Percentiles rank a stretch among this genome's conserved stretches.
These are phyloP conservation scores for Stigmatopora argus DNA, from an alignment of 2,113 vertebrate species.

Conservation along the genomic window DNA sequence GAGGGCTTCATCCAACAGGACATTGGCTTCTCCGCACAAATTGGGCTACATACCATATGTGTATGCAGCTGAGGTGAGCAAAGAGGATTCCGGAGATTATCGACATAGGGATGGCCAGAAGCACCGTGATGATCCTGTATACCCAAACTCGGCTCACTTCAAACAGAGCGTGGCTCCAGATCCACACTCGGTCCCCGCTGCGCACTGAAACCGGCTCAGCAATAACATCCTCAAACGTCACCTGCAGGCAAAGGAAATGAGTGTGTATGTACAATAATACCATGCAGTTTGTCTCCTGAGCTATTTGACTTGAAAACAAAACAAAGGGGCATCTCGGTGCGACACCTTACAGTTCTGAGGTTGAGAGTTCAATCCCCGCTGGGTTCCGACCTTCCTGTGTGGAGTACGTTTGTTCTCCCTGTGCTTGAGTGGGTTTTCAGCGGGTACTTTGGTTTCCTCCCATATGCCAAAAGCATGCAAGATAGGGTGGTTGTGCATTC, in stretches of 20 bases:
- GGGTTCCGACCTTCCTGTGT: no score
- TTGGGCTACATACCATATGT: conserved; percentile 64
- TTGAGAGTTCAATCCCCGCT: no score
- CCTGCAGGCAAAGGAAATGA: conserved; percentile 46
- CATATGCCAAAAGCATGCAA: no score
- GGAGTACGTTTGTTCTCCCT: no score
- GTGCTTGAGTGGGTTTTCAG: no score
- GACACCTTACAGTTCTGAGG: no score
- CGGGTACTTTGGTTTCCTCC: no score
- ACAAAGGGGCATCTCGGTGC: no score
- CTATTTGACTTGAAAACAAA: no score
- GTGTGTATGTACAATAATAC: neutral
- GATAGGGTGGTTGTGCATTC: no score
- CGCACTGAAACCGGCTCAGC: conserved; percentile 69
- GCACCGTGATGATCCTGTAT: conserved; percentile 64
- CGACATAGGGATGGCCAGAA: conserved; percentile 67
- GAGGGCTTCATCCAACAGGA: neutral
- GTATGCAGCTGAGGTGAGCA: conserved; percentile 67
- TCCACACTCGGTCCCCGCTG: conserved; percentile 73
- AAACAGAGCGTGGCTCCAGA: conserved; percentile 75
- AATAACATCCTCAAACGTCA: conserved; percentile 75
- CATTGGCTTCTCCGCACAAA: neutral
- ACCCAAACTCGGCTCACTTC: conserved; percentile 71
- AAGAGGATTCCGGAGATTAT: conserved; percentile 66
- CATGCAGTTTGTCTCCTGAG: no score